Percentiles rank a stretch among this genome's conserved stretches.
Conservation (phyloP, 2,888 invertebrate genomes). For the Drosophila ustulata region DNA sequence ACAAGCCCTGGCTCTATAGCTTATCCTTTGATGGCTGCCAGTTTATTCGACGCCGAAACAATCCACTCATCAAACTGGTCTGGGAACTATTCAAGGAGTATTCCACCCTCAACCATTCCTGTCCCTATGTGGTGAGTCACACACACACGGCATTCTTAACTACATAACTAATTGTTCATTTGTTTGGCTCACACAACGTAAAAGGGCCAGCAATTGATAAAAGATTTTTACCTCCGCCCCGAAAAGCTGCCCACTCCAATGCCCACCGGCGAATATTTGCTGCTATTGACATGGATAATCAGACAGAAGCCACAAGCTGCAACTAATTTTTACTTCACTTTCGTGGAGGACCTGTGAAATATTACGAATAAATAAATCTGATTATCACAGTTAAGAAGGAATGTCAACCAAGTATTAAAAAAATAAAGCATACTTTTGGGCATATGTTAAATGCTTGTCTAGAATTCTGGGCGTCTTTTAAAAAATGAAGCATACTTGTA, state of each 20-base stretch:
- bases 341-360: constrained; percentile 41
- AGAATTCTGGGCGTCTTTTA: too few species aligned
- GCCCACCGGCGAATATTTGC: constrained; percentile 53
- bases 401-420: too few species aligned
- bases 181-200: neutral
- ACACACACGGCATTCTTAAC: neutral
- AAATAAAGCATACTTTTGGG: too few species aligned
- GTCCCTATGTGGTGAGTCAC: constrained; percentile 48
- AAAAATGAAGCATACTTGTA: constrained; percentile 5
- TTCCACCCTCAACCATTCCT: constrained; percentile 53
- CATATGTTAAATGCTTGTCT: too few species aligned
- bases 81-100: constrained; percentile 46
- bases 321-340: constrained; percentile 53
- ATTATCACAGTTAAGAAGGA: too few species aligned
- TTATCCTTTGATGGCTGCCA: constrained; percentile 45
- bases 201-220: constrained; percentile 46
- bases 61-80: constrained; percentile 45
- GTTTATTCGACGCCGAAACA: constrained; percentile 36
- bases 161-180: neutral
- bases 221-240: constrained; percentile 41
- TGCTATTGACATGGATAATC: constrained; percentile 39
- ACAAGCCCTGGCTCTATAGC: constrained; percentile 57
- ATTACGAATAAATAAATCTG: neutral
- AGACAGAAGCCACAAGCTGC: constrained; percentile 28
- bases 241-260: constrained; percentile 46